A percentile compares a stretch with the other conserved stretches of the same genome.
phyloP scores from a whole-genome alignment of 2,113 vertebrate genomes.

The Oophaga pumilio region DNA sequence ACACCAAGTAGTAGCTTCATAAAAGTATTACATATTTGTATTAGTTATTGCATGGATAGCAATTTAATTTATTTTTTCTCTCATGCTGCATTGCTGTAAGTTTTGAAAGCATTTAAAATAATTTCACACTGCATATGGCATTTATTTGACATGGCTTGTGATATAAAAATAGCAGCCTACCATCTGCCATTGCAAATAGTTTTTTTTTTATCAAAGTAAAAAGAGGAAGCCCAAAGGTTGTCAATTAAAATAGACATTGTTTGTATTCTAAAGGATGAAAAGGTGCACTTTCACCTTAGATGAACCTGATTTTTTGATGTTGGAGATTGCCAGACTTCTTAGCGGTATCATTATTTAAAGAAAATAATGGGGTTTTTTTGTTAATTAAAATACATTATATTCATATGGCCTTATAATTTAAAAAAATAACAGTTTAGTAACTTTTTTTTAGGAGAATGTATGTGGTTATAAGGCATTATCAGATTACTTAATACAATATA shows the following conservation, averaged over 20 bases:
- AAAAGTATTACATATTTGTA: background rate
- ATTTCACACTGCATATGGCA: slow-evolving; percentile 79
- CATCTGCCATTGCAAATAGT: slow-evolving; percentile 80
- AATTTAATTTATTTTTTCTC: background rate
- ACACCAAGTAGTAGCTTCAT: background rate
- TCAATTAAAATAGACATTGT: slow-evolving; percentile 80
- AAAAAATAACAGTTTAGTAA: background rate
- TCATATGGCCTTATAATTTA: background rate
- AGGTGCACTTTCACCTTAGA: slow-evolving; percentile 65
- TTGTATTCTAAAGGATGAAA: slow-evolving; percentile 72
- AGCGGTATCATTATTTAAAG: background rate
- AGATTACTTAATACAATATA: background rate
- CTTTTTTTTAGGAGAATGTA: background rate
- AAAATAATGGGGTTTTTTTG: background rate
- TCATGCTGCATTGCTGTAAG: slow-evolving; percentile 75
- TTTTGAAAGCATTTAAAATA: slow-evolving; percentile 77
- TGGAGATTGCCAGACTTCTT: slow-evolving; percentile 46
- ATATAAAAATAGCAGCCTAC: slow-evolving; percentile 84
- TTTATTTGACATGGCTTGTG: slow-evolving; percentile 83
- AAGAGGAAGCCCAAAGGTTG: slow-evolving; percentile 79
- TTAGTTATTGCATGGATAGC: background rate
- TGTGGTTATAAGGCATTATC: background rate
- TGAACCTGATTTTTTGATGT: slow-evolving; percentile 61
- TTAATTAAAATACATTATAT: background rate
- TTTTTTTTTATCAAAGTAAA: slow-evolving; percentile 79